Evolutionary conservation across 2,113 vertebrate genomes (phyloP).

Genomic region (Barbus barbus): DNA sequence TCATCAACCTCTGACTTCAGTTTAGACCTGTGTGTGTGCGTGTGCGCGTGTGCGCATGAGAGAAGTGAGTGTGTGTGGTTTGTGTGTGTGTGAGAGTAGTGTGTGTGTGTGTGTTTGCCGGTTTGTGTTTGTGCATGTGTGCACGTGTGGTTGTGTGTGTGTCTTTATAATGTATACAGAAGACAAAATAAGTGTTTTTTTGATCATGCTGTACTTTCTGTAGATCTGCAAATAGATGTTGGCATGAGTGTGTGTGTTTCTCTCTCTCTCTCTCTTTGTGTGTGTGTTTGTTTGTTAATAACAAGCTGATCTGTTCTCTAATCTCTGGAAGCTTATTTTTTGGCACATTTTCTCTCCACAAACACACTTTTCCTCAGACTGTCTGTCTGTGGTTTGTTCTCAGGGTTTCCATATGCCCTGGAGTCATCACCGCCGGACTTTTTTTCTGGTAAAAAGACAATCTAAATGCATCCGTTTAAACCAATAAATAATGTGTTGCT

Average conservation of each 20-base stretch:
- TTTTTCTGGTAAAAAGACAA: constrained; percentile 71
- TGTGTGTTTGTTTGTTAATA: background rate
- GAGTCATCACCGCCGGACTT: constrained; percentile 69
- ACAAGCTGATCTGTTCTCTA: background rate
- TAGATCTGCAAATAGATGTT: no score
- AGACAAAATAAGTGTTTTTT: no score
- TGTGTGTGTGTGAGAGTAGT: no score
- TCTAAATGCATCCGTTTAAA: constrained; percentile 45
- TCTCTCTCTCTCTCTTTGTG: background rate
- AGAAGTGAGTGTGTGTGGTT: no score
- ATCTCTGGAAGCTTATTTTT: background rate
- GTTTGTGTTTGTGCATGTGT: background rate
- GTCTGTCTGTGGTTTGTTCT: constrained; percentile 60
- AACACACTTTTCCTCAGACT: background rate
- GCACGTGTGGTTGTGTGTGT: background rate
- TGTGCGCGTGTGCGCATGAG: background rate
- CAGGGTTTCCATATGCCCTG: constrained; percentile 76
- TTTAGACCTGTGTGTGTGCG: background rate
- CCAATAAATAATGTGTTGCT: background rate
- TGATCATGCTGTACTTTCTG: no score
- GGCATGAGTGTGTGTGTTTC: no score
- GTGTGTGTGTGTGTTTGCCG: no score
- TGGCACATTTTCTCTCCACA: background rate
- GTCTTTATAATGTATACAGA: no score
- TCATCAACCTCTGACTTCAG: background rate